Evolutionary conservation across 2,797 vertebrate genomes (phyloP), one percentile per base, ranked within the genome.

Genomic region (Taeniopygia guttata): DNA sequence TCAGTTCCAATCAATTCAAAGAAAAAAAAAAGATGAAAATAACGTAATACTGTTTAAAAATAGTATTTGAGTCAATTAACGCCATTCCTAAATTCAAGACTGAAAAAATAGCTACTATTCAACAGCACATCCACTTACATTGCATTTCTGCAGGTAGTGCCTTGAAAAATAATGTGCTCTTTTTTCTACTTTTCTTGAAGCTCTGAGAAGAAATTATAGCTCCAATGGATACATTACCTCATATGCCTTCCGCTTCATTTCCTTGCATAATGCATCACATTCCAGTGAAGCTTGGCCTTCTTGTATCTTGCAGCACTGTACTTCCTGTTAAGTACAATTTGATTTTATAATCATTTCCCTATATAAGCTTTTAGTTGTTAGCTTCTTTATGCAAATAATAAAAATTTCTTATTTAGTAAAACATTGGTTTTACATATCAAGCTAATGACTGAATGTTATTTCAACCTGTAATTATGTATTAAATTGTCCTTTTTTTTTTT

Each of bases 241-340:
- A 94, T 97, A 97, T 26, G 98, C 98, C 93, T 98, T 99, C 96
- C 64, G 98, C 95, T 98, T 98, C 96, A 99, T 97, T 83, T 98
- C 98, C 95, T 95, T 98, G 97, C 99, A 99, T 25, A 97, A 81
- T 5, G 97, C 86, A 40, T 99, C 99, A 29, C 99, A 99, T 89
- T 98, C 95, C 77, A 99, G 80, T 7, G 95, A 96, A 91, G 96
- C 73, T 13, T 98, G 97, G 74, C 95, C 96, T 74, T 97, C 97
- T 72, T 94, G 96, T 19, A 98, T 96, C 92, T 96, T 97, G 64
- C 94, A 98, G 94, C 99, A 99, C 5, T 86, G 96, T 32, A 98
- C 87, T 95, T 99, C 99, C 99, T 99, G 78, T 81, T 23, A 94
- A 74, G n/a, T 29, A 90, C 25, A 94, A 87, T 95, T 86, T 89